Percentiles rank a stretch among this genome's conserved stretches.
Conservation (phyloP, 2,113 vertebrate species). For the Cisticola juncidis region DNA sequence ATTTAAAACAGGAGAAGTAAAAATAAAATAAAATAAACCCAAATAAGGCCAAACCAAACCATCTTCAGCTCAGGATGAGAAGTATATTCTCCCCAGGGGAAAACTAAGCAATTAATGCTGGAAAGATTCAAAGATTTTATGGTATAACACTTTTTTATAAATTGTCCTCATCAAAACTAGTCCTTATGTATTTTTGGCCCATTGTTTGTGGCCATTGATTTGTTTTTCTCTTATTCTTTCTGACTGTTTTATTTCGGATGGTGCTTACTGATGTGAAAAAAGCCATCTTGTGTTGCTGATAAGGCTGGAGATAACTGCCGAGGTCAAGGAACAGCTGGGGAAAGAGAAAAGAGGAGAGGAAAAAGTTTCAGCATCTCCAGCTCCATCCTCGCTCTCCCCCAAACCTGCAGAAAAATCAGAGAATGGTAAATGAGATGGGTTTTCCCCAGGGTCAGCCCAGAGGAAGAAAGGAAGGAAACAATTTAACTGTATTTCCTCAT, state of each 20-base stretch:
- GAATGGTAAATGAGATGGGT: constrained; percentile 21
- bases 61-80: neutral
- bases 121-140: neutral
- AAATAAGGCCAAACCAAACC: neutral
- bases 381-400: neutral
- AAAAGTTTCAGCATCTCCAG: neutral
- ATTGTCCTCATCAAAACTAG: constrained; percentile 42
- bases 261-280: constrained; percentile 76
- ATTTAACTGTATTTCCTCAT: constrained; percentile 19
- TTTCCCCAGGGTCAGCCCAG: neutral
- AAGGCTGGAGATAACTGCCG: constrained; percentile 70
- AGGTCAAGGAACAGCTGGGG: constrained; percentile 54
- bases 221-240: constrained; percentile 69
- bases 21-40: neutral
- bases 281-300: constrained; percentile 68
- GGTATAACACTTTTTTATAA: constrained; percentile 15
- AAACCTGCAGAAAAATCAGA: neutral
- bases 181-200: neutral
- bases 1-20: neutral
- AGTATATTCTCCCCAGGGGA: neutral
- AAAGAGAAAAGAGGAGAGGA: neutral
- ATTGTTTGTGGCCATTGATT: constrained; percentile 69
- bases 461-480: constrained; percentile 34
- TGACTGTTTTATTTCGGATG: constrained; percentile 68
- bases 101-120: constrained; percentile 35